Evolutionary conservation across 2,113 vertebrate species (phyloP).

Genomic region (Oncorhynchus tshawytscha): DNA sequence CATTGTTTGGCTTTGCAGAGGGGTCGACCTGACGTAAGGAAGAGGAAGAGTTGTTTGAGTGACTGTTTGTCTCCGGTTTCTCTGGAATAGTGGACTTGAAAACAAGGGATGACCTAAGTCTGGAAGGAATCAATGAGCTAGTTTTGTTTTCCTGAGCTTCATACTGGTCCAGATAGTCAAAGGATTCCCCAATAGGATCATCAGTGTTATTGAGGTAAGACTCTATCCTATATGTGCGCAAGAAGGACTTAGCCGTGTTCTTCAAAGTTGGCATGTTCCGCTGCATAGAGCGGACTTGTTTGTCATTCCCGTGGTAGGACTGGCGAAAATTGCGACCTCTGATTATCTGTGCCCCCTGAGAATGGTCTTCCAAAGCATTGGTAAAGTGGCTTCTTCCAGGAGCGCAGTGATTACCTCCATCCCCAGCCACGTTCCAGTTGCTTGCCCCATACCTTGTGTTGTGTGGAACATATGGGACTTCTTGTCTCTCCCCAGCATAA

Average conservation of each 20-base stretch:
- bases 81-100: slow-evolving; percentile 84
- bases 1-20: slow-evolving; percentile 33
- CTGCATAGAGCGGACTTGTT: slow-evolving; percentile 79
- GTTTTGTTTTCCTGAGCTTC: slow-evolving; percentile 81
- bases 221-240: slow-evolving; percentile 89
- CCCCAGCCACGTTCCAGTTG: slow-evolving; percentile 81
- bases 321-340: slow-evolving; percentile 80
- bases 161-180: slow-evolving; percentile 71
- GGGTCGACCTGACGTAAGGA: slow-evolving; percentile 72
- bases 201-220: slow-evolving; percentile 87
- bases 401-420: slow-evolving; percentile 71
- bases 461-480: slow-evolving; percentile 70
- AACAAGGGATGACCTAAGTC: slow-evolving; percentile 83
- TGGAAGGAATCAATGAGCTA: slow-evolving; percentile 74
- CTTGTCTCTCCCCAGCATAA: slow-evolving; percentile 89
- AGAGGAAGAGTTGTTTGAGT: slow-evolving; percentile 65
- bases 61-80: slow-evolving; percentile 74
- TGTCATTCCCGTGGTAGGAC: slow-evolving; percentile 86
- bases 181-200: slow-evolving; percentile 65
- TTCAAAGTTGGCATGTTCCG: slow-evolving; percentile 87
- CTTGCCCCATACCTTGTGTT: slow-evolving; percentile 72
- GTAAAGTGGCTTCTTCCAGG: slow-evolving; percentile 65
- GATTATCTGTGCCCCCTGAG: slow-evolving; percentile 68
- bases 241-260: slow-evolving; percentile 84
- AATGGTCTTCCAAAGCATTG: slow-evolving; percentile 73